Evolutionary conservation across 2,797 vertebrate species (phyloP).

Genomic region (Lithobates pipiens): DNA sequence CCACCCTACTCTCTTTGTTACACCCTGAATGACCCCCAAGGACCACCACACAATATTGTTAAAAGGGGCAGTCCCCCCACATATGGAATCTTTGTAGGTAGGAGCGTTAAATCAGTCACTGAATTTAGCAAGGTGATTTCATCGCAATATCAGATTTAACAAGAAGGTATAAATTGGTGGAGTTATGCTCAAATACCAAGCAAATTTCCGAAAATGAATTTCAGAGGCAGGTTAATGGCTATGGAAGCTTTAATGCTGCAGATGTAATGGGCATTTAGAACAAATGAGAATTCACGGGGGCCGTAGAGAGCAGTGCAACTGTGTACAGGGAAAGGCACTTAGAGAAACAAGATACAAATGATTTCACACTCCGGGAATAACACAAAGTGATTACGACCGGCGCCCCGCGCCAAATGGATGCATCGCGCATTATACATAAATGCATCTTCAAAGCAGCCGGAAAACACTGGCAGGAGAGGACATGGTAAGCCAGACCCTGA

Average conservation of each 20-base stretch:
- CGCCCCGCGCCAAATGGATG: neutral
- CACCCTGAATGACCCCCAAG: too few relatives aligned
- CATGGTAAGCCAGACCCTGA: neutral
- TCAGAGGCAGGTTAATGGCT: conserved; percentile 23
- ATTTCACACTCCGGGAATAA: conserved; percentile 26
- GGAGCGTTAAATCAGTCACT: too few relatives aligned
- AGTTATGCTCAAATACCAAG: neutral
- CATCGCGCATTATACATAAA: conserved; percentile 10
- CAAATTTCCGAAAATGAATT: conserved; percentile 11
- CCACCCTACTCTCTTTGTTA: too few relatives aligned
- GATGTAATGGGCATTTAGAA: conserved; percentile 34
- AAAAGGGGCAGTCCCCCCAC: too few relatives aligned
- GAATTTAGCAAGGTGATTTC: too few relatives aligned
- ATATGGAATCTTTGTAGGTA: too few relatives aligned
- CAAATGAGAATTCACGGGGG: conserved; percentile 28
- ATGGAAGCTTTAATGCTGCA: neutral
- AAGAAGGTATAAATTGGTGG: too few relatives aligned
- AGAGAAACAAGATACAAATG: conserved; percentile 54
- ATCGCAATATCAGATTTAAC: too few relatives aligned
- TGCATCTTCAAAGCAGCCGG: conserved; percentile 1
- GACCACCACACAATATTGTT: too few relatives aligned
- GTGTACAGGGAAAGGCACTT: conserved; percentile 50
- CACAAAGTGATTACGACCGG: conserved; percentile 8
- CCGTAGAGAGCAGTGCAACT: neutral
- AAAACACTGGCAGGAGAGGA: neutral